phyloP scores from a whole-genome alignment of 2,797 vertebrate genomes.

The Spea hammondii region DNA sequence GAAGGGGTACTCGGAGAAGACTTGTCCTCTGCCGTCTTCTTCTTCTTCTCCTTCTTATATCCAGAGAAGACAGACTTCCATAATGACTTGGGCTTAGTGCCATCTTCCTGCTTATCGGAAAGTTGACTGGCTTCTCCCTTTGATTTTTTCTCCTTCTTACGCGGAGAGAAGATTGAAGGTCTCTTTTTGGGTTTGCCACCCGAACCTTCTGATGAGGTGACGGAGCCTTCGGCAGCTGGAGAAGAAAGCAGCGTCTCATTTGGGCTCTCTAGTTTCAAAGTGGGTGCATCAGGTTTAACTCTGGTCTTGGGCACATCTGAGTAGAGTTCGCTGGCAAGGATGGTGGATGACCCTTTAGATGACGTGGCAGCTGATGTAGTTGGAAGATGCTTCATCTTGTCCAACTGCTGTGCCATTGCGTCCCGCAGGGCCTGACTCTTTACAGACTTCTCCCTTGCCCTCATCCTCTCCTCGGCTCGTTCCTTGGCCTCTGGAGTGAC shows the following conservation, averaged over 20 bases:
- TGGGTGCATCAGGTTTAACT: slow-evolving; percentile 70
- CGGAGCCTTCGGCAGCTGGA: slow-evolving; percentile 76
- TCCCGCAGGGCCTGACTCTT: slow-evolving; percentile 90
- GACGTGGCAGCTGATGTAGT: slow-evolving; percentile 35
- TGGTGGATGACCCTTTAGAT: slow-evolving; percentile 55
- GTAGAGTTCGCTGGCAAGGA: slow-evolving; percentile 40
- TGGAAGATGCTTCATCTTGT: slow-evolving; percentile 88
- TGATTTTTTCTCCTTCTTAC: slow-evolving; percentile 93
- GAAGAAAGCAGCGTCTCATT: slow-evolving; percentile 77
- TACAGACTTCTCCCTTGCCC: slow-evolving; percentile 88
- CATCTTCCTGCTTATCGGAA: slow-evolving; percentile 72
- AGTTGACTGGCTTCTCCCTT: slow-evolving; percentile 80
- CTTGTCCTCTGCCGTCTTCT: slow-evolving; percentile 73
- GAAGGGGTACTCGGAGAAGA: slow-evolving; percentile 88
- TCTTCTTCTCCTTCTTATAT: slow-evolving; percentile 97
- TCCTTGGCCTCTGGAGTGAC: slow-evolving; percentile 90
- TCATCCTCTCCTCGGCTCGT: slow-evolving; percentile 89
- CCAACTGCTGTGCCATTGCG: slow-evolving; percentile 89
- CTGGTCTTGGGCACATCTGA: slow-evolving; percentile 65
- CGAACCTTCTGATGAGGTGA: slow-evolving; percentile 86
- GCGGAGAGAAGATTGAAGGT: slow-evolving; percentile 90
- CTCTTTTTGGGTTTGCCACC: slow-evolving; percentile 89
- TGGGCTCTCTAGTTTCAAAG: slow-evolving; percentile 64
- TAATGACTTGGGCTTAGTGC: slow-evolving; percentile 86
- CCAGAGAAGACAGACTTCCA: slow-evolving; percentile 97